phyloP scores from a whole-genome alignment of 1,140 invertebrate genomes.

The Aplysia californica region DNA sequence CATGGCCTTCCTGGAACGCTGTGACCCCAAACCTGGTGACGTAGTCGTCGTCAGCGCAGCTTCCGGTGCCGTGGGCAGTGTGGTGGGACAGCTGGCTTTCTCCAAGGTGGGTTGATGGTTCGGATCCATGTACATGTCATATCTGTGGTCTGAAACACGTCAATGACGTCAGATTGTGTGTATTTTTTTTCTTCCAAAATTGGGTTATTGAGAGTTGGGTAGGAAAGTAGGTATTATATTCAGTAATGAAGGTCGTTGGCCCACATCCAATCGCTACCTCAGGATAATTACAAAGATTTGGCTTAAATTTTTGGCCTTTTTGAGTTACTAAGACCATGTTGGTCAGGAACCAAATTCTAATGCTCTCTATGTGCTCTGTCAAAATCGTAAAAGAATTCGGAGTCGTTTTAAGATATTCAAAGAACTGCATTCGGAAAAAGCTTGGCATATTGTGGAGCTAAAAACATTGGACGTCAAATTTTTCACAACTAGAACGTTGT shows the following conservation, averaged over 20 bases:
- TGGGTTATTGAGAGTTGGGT: background rate
- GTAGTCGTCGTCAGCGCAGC: conserved; percentile 74
- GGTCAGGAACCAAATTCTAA: no score
- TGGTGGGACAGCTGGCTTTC: conserved; percentile 77
- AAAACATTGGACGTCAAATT: no score
- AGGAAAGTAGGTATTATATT: background rate
- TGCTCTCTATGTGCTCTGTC: no score
- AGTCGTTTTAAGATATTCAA: no score
- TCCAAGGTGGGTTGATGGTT: conserved; percentile 35
- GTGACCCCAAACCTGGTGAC: conserved; percentile 76
- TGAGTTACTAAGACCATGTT: no score
- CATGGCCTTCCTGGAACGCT: conserved; percentile 77
- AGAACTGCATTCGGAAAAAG: no score
- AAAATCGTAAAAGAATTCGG: no score
- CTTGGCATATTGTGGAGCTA: no score
- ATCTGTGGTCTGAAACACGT: background rate
- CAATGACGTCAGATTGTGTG: background rate
- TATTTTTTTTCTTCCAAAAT: background rate
- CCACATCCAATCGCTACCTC: no score
- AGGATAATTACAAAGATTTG: no score
- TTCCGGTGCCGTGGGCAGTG: conserved; percentile 76
- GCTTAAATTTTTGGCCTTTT: no score
- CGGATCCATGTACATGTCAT: background rate
- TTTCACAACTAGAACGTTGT: no score
- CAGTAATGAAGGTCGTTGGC: background rate